A percentile compares a stretch with the other conserved stretches of the same genome.
These are phyloP conservation scores for Cataglyphis cursor DNA, from an alignment of 2,888 invertebrate genomes.

Conservation along the genomic window DNA sequence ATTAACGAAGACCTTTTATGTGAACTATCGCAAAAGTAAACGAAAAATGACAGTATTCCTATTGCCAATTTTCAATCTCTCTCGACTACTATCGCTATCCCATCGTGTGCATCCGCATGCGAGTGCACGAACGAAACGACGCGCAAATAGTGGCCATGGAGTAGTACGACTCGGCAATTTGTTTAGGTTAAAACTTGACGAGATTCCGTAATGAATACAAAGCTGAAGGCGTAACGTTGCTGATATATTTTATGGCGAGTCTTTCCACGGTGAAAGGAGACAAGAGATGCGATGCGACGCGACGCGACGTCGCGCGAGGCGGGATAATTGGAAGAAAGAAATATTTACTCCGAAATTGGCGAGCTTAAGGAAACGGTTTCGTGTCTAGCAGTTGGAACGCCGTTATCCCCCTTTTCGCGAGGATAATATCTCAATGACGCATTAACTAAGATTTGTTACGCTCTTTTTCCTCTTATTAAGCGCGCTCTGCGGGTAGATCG, in stretches of 20 bases:
- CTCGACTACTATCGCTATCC: neutral
- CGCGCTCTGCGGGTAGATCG: conserved; percentile 27
- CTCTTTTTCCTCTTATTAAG: conserved; percentile 62
- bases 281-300: neutral
- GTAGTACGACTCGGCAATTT: conserved; percentile 75
- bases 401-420: conserved; percentile 1
- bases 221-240: conserved; percentile 67
- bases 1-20: neutral
- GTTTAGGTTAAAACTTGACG: conserved; percentile 82
- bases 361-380: conserved; percentile 61
- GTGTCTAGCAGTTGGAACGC: conserved; percentile 52
- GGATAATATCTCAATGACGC: conserved; percentile 72
- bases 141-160: conserved; percentile 39
- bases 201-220: conserved; percentile 83
- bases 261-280: conserved; percentile 13
- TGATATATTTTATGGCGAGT: conserved; percentile 22
- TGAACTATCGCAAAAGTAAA: neutral
- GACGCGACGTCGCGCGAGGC: conserved; percentile 22
- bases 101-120: conserved; percentile 5
- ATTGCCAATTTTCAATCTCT: conserved; percentile 43
- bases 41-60: conserved; percentile 22
- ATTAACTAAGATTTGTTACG: conserved; percentile 70
- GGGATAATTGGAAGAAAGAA: conserved; percentile 77
- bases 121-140: conserved; percentile 23
- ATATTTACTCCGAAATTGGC: conserved; percentile 81